Base-by-base conservation (phyloP, 1,140 invertebrate species). In the Lasioglossum baleicum region DNA sequence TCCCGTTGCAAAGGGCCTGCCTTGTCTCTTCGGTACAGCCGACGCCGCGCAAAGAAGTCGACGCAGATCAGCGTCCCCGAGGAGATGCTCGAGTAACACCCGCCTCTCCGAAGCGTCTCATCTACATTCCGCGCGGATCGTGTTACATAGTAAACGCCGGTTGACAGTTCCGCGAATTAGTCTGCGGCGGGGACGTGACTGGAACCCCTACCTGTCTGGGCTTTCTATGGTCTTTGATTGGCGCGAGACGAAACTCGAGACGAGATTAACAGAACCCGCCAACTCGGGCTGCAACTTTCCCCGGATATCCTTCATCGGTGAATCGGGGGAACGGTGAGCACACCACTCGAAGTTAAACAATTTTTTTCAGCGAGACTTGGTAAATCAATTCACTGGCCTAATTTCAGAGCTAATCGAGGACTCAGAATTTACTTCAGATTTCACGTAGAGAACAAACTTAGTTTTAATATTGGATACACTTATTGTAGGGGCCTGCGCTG, bases 101-200 rank as follows among this genome's bases (percentile, higher is more conserved):
- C 66, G 15, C 35, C 15, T 31, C 31, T 48, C 26, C 8, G 13
- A 61, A 72, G 42, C 60, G 26, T 64, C 68, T 78, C 75, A 78
- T 78, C 48, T 78, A 31, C 44, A 78, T 78, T 72, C 69, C 69
- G 20, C 22, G 44, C 60, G 75, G 60, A 78, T 80, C 77, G 77
- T 67, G 70, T 74, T 80, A 74, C 71, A 74, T 67, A 66, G 77
- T 75, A 80, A 74, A 80, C 77, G 77, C 26, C 53, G 13, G 71
- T 74, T 80, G 71, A 74, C 69, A 72, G 75, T 78, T 72, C 31
- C 60, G 69, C 60, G 69, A 78, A 78, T 78, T 78, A 78, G 75
- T 64, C 75, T 72, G 71, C 68, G 22, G 17, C 20, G 7, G 2
- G 35, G 44, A 78, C 75, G 75, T 78, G 75, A 78, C 75, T 78